Evolutionary conservation across 2,113 vertebrate species (phyloP).

Genomic region (Collichthys lucidus): DNA sequence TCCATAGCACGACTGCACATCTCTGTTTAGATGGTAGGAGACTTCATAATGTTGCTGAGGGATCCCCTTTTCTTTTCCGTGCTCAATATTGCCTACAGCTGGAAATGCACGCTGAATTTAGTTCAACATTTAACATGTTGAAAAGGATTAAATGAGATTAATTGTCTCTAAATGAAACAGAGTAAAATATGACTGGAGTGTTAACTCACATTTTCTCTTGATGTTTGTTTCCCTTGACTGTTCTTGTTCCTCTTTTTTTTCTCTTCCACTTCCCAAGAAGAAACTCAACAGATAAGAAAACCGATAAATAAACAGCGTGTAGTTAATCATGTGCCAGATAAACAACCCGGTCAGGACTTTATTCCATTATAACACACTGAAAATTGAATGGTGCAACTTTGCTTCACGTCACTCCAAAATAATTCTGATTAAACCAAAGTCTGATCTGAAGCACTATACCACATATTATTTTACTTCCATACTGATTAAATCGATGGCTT

Average conservation of each 20-base stretch:
- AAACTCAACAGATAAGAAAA: conserved; percentile 14
- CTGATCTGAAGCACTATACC: not conserved
- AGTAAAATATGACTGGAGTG: conserved; percentile 3
- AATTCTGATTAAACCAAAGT: not conserved
- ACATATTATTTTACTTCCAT: not conserved
- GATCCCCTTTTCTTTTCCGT: not conserved
- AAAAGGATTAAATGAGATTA: not conserved
- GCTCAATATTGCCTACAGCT: not conserved
- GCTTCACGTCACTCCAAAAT: not conserved
- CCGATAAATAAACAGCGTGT: not conserved
- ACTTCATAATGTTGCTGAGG: not conserved
- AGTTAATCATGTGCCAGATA: not conserved
- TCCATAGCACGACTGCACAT: not conserved
- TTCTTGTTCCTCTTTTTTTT: conserved; percentile 18
- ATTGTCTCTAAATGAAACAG: not conserved
- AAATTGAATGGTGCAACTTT: not conserved
- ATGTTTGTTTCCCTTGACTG: conserved; percentile 4
- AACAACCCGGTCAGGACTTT: not conserved
- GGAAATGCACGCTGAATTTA: not conserved
- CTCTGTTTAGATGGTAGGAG: not conserved
- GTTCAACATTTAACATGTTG: not conserved
- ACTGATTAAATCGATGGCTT: not conserved
- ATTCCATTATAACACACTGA: not conserved
- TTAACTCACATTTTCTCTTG: not conserved
- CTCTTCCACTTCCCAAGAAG: conserved; percentile 2